Conservation (phyloP, 2,797 vertebrate species). For the Carduelis carduelis region DNA sequence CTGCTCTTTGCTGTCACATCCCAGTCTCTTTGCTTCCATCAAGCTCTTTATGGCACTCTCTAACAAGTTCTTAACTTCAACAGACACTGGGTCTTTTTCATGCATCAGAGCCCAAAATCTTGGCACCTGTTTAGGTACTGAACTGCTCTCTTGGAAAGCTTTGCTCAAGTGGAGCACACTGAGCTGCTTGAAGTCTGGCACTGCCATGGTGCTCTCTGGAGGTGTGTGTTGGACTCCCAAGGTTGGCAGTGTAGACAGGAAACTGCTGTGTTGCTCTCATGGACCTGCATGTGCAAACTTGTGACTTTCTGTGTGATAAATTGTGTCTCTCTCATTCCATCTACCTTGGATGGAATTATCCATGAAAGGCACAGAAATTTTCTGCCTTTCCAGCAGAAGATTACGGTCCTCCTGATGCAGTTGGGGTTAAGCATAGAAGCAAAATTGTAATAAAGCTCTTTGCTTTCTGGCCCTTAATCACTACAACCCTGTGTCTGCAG, state of each 20-base stretch:
- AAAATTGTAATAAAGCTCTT: not conserved
- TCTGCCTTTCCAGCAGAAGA: not conserved
- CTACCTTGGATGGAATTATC: not conserved
- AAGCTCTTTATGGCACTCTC: not conserved
- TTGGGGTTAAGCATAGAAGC: not conserved
- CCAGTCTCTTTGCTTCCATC: not conserved
- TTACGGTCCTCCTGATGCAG: not conserved
- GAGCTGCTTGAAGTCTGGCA: not conserved
- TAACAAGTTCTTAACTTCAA: slow-evolving; percentile 22
- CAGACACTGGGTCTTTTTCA: not conserved
- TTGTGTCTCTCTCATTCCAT: not conserved
- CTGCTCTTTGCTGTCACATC: not conserved
- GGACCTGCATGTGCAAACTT: not conserved
- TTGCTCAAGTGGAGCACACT: slow-evolving; percentile 11
- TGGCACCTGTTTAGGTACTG: not conserved
- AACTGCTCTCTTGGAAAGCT: slow-evolving; percentile 17
- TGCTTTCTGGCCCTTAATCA: not conserved
- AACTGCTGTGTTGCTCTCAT: not conserved
- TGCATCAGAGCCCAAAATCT: not conserved
- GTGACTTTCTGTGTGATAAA: not conserved
- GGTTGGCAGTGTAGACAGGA: not conserved
- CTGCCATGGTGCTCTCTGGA: not conserved
- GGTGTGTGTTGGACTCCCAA: not conserved
- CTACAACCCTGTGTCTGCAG: not conserved
- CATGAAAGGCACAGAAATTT: not conserved